These are phyloP conservation scores for Nysson spinosus DNA, from an alignment of 2,888 invertebrate genomes.

Conservation along the genomic window DNA sequence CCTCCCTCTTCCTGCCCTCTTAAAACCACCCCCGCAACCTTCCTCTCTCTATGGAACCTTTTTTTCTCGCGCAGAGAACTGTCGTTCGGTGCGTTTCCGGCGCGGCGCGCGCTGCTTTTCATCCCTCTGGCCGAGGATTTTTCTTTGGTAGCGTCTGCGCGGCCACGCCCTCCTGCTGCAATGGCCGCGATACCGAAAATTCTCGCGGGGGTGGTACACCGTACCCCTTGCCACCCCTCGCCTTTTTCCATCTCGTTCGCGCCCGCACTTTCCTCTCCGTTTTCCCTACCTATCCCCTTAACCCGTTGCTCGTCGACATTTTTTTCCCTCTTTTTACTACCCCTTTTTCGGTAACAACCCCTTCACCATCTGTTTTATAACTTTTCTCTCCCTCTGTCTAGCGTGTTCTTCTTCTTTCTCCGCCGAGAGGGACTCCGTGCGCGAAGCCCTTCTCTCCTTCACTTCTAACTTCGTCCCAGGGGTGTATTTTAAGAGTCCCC, in stretches of 20 bases:
- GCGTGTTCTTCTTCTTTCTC: conserved; percentile 23
- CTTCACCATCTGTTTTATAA: conserved; percentile 34
- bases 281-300: conserved; percentile 12
- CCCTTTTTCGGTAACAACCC: conserved; percentile 23
- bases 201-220: conserved; percentile 70
- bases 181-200: conserved; percentile 72
- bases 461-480: conserved; percentile 61
- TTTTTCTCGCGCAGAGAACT: conserved; percentile 44
- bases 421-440: background rate
- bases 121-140: conserved; percentile 64
- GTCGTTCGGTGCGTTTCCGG: conserved; percentile 38
- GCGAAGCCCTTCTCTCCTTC: conserved; percentile 14
- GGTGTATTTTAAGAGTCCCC: conserved; percentile 71
- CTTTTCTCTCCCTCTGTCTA: background rate
- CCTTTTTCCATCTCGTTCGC: conserved; percentile 55
- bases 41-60: conserved; percentile 7
- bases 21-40: conserved; percentile 15
- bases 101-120: conserved; percentile 59
- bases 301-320: conserved; percentile 26
- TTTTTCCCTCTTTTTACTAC: conserved; percentile 43
- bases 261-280: conserved; percentile 3
- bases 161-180: conserved; percentile 74
- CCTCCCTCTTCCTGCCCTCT: conserved; percentile 55
- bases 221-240: conserved; percentile 60
- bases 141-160: conserved; percentile 75